Evolutionary conservation across 2,113 vertebrate genomes (phyloP).

Genomic region (Notiomystis cincta): DNA sequence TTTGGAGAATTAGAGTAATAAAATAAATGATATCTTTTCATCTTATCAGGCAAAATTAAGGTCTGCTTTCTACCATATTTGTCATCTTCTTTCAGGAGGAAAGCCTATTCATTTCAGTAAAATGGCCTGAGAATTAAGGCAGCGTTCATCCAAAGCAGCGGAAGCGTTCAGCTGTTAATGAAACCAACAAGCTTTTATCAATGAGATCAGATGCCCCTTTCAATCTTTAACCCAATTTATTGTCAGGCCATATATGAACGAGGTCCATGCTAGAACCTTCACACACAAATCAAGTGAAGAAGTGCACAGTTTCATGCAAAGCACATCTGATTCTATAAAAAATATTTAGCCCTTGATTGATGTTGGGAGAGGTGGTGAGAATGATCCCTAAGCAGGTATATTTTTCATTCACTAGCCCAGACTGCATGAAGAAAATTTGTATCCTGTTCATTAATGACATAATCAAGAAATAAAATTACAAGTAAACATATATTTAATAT

Average conservation of each 20-base stretch:
- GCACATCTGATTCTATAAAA: background rate
- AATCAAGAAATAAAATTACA: background rate
- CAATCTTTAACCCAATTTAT: background rate
- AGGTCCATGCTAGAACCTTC: background rate
- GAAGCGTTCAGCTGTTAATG: background rate
- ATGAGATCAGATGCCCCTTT: background rate
- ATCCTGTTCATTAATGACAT: background rate
- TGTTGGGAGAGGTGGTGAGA: background rate
- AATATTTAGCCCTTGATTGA: background rate
- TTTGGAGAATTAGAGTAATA: constrained; percentile 14
- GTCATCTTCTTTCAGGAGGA: background rate
- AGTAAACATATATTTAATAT: background rate
- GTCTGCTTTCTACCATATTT: background rate
- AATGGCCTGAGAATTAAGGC: background rate
- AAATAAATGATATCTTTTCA: background rate
- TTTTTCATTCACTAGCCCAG: background rate
- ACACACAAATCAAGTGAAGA: background rate
- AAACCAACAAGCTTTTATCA: constrained; percentile 16
- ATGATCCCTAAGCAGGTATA: background rate
- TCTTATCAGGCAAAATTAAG: background rate
- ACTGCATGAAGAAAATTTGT: background rate
- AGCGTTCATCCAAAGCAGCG: background rate
- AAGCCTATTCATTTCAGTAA: constrained; percentile 1
- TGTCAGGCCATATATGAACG: background rate
- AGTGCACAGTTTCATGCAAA: background rate